These are phyloP conservation scores for Cyprinodon variegatus DNA, from an alignment of 2,113 vertebrate genomes.

Conservation along the genomic window DNA sequence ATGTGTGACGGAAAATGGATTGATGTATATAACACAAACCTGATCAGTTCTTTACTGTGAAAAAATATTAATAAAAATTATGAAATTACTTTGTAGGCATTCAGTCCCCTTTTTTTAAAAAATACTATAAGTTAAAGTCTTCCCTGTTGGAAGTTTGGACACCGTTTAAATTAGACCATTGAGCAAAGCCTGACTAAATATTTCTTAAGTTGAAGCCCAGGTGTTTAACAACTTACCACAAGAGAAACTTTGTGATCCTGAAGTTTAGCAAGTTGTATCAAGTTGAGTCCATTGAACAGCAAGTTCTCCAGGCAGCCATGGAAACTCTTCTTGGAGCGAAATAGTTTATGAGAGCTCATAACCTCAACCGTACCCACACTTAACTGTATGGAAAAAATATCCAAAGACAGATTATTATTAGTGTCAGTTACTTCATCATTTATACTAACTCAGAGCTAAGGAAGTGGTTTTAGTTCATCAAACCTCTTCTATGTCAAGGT, in stretches of 20 bases:
- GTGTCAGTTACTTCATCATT: too few relatives aligned
- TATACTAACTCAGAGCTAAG: background rate
- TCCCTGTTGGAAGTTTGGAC: too few relatives aligned
- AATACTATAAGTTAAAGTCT: too few relatives aligned
- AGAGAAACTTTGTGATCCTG: slow-evolving; percentile 76
- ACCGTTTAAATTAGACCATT: background rate
- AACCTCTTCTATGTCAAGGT: slow-evolving; percentile 89
- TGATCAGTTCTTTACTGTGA: too few relatives aligned
- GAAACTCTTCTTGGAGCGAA: slow-evolving; percentile 80
- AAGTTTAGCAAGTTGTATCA: slow-evolving; percentile 83
- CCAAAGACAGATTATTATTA: background rate
- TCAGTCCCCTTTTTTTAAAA: too few relatives aligned
- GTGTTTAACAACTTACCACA: slow-evolving; percentile 78
- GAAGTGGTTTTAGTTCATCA: slow-evolving; percentile 27
- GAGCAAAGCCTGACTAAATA: background rate
- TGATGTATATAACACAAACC: too few relatives aligned
- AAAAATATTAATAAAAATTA: too few relatives aligned
- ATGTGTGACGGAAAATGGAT: too few relatives aligned
- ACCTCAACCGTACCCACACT: slow-evolving; percentile 85
- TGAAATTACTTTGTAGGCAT: too few relatives aligned
- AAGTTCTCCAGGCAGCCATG: slow-evolving; percentile 94
- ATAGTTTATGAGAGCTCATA: slow-evolving; percentile 76
- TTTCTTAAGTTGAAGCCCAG: background rate
- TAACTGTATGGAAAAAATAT: slow-evolving; percentile 77
- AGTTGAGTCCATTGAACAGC: slow-evolving; percentile 84